Evolutionary conservation across 2,113 vertebrate species (phyloP), one percentile per base, ranked within the genome.

Genomic region (Sprattus sprattus): DNA sequence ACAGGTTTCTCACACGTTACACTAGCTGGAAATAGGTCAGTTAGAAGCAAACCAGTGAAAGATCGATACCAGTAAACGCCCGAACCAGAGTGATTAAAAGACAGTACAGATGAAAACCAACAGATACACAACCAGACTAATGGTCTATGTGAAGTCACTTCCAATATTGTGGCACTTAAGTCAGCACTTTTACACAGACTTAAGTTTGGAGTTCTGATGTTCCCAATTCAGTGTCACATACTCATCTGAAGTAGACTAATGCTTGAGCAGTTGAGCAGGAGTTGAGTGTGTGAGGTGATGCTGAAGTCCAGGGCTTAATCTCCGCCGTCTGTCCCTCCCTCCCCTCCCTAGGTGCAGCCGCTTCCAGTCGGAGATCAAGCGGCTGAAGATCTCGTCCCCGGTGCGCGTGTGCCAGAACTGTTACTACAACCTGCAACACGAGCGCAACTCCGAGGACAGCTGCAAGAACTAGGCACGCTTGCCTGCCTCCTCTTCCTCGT

Each of bases 331-430:
- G 25, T 22, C 8, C 47, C 15, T 52, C 25, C 45, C 9, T 49
- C 9, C n/a, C 87, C 20, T 45, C 1, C 84, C 1, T 92, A 99
- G 98, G 93, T 99, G 98, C 95, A 99, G 98, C 87, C 96, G 98
- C 45, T 99, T 99, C 94, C 98, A 99, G 71, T 99, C 98, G 0
- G 98, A 99, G 95, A 99, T 99, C 93, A 99, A 97, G 44, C 93
- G 98, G 9, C 95, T 99, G 93, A 99, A 99, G 95, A 99, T 99
- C 87, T 99, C 98, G 0, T 99, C 98, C 0, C 98, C 98, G 0
- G 98, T 99, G 85, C 95, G 98, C 1, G 98, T 99, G 71, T 99
- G 98, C 94, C 98, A 99, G 95, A 99, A 98, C 97, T 99, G 98
- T 94, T 98, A 97, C 89, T 99, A 97, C 92, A 99, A 99, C 93